Evolutionary conservation across 2,113 vertebrate genomes (phyloP).

Genomic region (Hylia prasina): DNA sequence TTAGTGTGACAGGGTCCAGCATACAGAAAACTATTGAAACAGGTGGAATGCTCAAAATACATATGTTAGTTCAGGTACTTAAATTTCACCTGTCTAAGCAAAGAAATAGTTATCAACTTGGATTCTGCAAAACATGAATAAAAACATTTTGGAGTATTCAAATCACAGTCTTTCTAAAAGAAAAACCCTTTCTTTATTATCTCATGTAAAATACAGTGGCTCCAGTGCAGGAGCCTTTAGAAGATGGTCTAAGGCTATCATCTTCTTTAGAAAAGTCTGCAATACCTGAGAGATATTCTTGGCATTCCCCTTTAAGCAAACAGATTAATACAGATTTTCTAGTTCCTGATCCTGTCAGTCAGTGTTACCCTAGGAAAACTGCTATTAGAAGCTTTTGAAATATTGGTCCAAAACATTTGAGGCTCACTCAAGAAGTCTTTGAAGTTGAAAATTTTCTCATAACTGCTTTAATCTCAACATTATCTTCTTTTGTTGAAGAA

Average conservation of each 20-base stretch:
- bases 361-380: background rate
- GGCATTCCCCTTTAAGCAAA: background rate
- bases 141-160: background rate
- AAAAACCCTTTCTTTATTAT: background rate
- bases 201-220: rapidly evolving
- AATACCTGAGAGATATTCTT: background rate
- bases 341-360: background rate
- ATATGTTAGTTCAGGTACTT: background rate
- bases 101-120: background rate
- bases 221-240: background rate
- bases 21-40: background rate
- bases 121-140: background rate
- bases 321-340: background rate
- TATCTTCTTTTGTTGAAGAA: background rate
- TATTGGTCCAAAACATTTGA: background rate
- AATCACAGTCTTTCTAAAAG: background rate
- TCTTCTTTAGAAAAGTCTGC: background rate
- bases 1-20: background rate
- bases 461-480: background rate
- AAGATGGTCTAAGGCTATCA: background rate
- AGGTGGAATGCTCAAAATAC: background rate
- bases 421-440: background rate
- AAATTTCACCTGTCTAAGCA: background rate
- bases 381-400: background rate
- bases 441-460: background rate